phyloP scores from a whole-genome alignment of 2,797 vertebrate genomes.

The Poeciliopsis turneri region DNA sequence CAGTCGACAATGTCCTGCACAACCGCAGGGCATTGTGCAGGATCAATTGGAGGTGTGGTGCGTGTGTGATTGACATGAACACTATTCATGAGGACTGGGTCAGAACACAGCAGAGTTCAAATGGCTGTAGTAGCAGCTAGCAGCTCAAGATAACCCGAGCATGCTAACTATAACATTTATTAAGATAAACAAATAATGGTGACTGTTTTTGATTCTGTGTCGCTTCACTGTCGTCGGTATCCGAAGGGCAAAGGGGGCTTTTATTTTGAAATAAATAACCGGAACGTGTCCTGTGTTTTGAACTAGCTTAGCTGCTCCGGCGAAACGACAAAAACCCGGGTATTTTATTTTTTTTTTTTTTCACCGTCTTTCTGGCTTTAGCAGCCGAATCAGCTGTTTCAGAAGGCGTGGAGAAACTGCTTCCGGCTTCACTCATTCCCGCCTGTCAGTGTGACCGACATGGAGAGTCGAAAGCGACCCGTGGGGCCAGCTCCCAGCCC shows the following conservation, averaged over 20 bases:
- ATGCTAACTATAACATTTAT: neutral
- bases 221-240: neutral
- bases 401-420: neutral
- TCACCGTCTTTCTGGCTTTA: neutral
- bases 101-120: neutral
- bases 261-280: conserved; percentile 31
- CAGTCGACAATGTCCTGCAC: neutral
- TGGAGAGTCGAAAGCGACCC: conserved; percentile 70
- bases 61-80: neutral
- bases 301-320: accelerated
- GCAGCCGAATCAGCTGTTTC: conserved; percentile 3
- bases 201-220: neutral
- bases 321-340: conserved; percentile 50
- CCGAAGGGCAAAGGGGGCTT: neutral
- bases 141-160: neutral
- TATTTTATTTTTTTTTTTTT: conserved; percentile 16
- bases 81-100: neutral
- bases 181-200: neutral
- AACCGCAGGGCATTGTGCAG: no score
- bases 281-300: conserved; percentile 1
- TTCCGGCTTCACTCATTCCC: accelerated
- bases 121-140: no score
- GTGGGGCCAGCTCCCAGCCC: neutral
- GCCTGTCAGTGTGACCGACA: conserved; percentile 3
- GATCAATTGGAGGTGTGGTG: neutral